Evolutionary conservation across 2,113 vertebrate species (phyloP).

Genomic region (Macrotus californicus): DNA sequence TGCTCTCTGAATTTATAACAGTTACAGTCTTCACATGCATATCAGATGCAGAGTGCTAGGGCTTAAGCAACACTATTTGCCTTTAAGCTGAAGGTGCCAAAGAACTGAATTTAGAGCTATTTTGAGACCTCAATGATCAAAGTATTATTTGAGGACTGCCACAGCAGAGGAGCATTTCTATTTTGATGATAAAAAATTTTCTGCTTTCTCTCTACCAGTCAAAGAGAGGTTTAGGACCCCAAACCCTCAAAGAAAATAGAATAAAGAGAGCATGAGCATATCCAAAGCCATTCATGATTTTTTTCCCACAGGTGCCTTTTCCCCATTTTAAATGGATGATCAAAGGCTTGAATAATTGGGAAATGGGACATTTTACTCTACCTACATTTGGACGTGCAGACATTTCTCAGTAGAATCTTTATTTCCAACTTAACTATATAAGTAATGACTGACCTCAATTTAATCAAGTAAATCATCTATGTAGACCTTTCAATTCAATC

Average conservation of each 20-base stretch:
- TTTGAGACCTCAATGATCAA: neutral
- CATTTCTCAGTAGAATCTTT: neutral
- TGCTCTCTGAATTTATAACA: neutral
- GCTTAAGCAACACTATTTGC: neutral
- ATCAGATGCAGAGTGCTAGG: neutral
- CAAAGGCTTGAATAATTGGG: neutral
- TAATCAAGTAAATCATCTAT: neutral
- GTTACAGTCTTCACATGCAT: neutral
- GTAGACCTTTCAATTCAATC: neutral
- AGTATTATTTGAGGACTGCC: neutral
- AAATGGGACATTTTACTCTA: neutral
- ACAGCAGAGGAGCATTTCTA: neutral
- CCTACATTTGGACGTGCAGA: neutral
- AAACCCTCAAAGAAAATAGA: neutral
- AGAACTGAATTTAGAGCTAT: neutral
- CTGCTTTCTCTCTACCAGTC: neutral
- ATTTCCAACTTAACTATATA: neutral
- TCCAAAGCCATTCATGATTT: neutral
- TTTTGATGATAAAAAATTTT: conserved; percentile 1
- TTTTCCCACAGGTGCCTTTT: neutral
- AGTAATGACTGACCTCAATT: neutral
- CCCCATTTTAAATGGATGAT: neutral
- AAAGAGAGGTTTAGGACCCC: neutral
- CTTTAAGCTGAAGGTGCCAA: neutral
- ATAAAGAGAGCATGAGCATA: neutral